phyloP scores from a whole-genome alignment of 2,797 vertebrate species.

The Liasis olivaceus region DNA sequence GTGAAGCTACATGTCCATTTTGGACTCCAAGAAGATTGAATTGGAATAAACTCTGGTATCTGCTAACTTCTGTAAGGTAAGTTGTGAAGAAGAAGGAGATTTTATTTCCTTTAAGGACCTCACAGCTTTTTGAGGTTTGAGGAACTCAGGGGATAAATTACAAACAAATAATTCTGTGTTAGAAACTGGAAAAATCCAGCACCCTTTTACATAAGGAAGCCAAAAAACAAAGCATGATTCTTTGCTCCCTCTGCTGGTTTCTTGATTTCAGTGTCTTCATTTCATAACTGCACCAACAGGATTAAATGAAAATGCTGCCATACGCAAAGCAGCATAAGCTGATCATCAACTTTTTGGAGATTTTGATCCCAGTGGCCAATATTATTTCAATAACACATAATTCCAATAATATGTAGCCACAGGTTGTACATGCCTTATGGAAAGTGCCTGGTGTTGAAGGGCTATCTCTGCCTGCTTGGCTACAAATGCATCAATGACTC shows the following conservation, averaged over 20 bases:
- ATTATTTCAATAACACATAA: no score
- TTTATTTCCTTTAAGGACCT: not conserved
- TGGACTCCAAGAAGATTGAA: no score
- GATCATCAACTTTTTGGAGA: not conserved
- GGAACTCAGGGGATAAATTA: not conserved
- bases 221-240: not conserved
- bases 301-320: not conserved
- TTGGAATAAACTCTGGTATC: not conserved
- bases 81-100: not conserved
- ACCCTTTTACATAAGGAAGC: constrained; percentile 51
- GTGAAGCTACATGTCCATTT: not conserved
- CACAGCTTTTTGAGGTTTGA: not conserved
- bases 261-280: rapidly evolving
- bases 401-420: not conserved
- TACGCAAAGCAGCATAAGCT: not conserved
- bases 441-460: not conserved
- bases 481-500: no score
- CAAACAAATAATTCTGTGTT: constrained; percentile 16
- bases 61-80: not conserved
- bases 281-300: rapidly evolving
- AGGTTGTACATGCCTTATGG: not conserved
- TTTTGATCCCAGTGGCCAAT: not conserved
- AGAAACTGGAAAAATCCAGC: constrained; percentile 26
- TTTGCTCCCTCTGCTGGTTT: constrained; percentile 61
- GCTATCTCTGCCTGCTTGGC: not conserved